These are phyloP conservation scores for Telmatherina bonti DNA, from an alignment of 2,797 vertebrate species.

Conservation along the genomic window DNA sequence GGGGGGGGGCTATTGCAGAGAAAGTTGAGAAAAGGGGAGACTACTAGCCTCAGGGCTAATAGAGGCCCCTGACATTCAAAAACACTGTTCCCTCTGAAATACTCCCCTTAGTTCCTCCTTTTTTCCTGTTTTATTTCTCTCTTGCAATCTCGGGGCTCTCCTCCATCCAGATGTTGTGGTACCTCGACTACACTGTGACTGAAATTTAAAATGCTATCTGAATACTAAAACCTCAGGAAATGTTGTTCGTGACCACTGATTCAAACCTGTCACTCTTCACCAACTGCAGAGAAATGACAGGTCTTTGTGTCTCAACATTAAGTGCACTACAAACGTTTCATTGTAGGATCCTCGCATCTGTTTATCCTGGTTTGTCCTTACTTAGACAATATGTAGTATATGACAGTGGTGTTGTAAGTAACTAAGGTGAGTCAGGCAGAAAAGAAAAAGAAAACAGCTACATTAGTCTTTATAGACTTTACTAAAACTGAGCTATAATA, in stretches of 20 bases:
- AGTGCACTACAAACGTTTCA: no score
- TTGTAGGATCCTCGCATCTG: no score
- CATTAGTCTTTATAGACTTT: no score
- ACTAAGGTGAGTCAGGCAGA: background rate
- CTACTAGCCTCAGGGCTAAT: conserved; percentile 55
- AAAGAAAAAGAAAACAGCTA: background rate
- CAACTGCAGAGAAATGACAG: background rate
- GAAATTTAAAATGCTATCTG: conserved; percentile 34
- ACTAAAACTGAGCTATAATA: no score
- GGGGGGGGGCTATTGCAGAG: conserved; percentile 17
- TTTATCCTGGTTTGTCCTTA: no score
- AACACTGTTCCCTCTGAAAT: conserved; percentile 59
- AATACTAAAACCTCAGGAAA: conserved; percentile 43
- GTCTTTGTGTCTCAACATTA: conserved; percentile 3
- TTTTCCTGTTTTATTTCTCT: conserved; percentile 7
- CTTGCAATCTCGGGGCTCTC: conserved; percentile 18
- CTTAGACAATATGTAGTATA: background rate
- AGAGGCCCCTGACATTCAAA: conserved; percentile 57
- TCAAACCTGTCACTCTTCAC: conserved; percentile 13
- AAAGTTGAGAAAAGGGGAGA: conserved; percentile 54
- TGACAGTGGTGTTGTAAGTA: background rate
- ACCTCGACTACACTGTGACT: conserved; percentile 24
- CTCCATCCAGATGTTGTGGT: conserved; percentile 48
- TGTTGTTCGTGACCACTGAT: conserved; percentile 33
- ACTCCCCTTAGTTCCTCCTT: conserved; percentile 6